Base-by-base conservation (phyloP, 1,140 invertebrate species). In the Rhagoletis pomonella region DNA sequence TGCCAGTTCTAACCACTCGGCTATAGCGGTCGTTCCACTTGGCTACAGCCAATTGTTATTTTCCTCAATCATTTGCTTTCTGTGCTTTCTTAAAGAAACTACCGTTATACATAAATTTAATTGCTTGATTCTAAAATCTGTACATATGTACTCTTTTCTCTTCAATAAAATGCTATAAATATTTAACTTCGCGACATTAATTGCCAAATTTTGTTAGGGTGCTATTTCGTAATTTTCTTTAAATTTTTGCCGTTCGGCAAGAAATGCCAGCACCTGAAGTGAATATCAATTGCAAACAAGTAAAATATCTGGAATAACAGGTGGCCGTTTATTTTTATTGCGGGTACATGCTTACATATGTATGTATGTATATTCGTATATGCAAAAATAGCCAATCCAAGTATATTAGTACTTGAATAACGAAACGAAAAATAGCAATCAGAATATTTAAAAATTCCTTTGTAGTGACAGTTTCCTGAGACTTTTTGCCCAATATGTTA, bases 251-350 rank as follows among this genome's bases (percentile, higher is more conserved):
- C 17, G 17, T 55, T 55, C n/a, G 19, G 5, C 9, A 44, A 81
- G 73, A 81, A 55, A 50, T 81, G 19, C 19, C 44, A 2, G 12
- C n/a, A 58, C 47, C 73, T 81, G 73, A 55, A 47, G 17, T 42
- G 73, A 17, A 81, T 81, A 81, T 55, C 4, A 81, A 81, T 81
- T 81, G 73, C 73, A 55, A 81, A 81, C 55, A 81, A 81, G n/a
- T 55, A 17, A 55, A 58, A 50, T 47, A 81, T 50, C 73, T 50
- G 73, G 73, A 55, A 81, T 81, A 81, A 55, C 73, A 55, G 73
- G 73, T 55, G 19, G 17, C n/a, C 2, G 4, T 14, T 9, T 3
- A 1, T 9, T 69, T 29, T 29, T 29, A 29, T 29, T 29, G 29
- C 29, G 29, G 29, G 29, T 29, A 29, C 29, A 29, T 29, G 29